These are phyloP conservation scores for Muschampia plurimacula DNA, from an alignment of 2,888 invertebrate species.

Conservation along the genomic window DNA sequence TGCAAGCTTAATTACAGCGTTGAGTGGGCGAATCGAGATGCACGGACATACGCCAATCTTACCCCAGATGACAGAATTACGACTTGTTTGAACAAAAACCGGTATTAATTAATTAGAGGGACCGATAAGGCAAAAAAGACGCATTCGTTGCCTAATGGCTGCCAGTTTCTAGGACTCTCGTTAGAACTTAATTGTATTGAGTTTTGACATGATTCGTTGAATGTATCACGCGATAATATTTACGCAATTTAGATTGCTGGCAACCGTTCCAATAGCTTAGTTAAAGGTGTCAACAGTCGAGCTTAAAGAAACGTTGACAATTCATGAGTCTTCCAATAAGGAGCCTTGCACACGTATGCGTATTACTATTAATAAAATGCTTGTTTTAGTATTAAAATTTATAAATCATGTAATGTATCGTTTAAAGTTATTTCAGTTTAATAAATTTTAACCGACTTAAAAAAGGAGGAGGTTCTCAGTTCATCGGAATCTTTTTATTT, in stretches of 20 bases:
- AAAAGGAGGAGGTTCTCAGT: too few species aligned
- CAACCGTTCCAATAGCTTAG: constrained; percentile 14
- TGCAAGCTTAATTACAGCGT: constrained; percentile 72
- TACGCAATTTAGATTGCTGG: constrained; percentile 29
- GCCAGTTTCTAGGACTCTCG: constrained; percentile 53
- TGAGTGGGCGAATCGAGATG: constrained; percentile 67
- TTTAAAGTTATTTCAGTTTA: too few species aligned
- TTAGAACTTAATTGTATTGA: constrained; percentile 68
- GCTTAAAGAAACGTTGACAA: neutral
- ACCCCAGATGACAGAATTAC: constrained; percentile 73
- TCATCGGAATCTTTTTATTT: too few species aligned
- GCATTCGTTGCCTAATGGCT: constrained; percentile 62
- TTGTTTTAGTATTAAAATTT: too few species aligned
- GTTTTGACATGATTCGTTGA: constrained; percentile 59
- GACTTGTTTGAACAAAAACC: constrained; percentile 73
- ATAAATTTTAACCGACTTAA: too few species aligned
- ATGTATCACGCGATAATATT: constrained; percentile 37
- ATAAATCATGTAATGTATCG: too few species aligned
- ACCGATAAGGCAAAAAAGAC: constrained; percentile 69
- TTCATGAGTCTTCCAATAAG: constrained; percentile 14
- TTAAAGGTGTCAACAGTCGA: constrained; percentile 14
- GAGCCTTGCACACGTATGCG: neutral
- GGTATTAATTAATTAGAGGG: constrained; percentile 82
- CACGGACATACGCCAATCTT: constrained; percentile 63
- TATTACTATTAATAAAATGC: too few species aligned